phyloP scores from a whole-genome alignment of 2,797 vertebrate species.

The Hoplostethus mediterraneus region DNA sequence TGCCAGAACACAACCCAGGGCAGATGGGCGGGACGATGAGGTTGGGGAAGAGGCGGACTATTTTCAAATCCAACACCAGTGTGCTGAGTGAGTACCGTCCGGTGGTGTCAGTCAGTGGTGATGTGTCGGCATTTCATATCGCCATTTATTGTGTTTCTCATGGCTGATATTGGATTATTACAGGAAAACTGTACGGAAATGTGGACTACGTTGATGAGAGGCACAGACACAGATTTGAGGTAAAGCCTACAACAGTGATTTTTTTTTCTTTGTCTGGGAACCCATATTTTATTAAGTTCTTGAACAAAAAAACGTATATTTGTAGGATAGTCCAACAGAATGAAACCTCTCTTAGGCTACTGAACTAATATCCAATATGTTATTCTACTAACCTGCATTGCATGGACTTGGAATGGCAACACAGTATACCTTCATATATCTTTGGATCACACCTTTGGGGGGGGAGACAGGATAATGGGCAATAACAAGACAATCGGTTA shows the following conservation, averaged over 20 bases:
- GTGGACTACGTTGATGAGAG: constrained; percentile 92
- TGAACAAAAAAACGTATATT: not conserved
- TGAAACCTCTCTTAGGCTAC: not conserved
- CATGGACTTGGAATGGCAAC: not conserved
- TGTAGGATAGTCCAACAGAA: not conserved
- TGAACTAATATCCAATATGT: not conserved
- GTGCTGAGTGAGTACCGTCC: constrained; percentile 86
- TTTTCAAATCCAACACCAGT: constrained; percentile 90
- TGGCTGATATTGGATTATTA: constrained; percentile 34
- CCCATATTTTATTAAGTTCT: not conserved
- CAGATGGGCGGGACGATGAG: constrained; percentile 98
- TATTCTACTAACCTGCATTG: not conserved
- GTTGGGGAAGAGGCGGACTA: constrained; percentile 92
- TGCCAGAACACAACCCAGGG: constrained; percentile 97
- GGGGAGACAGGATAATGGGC: too few species aligned
- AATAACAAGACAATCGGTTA: too few species aligned
- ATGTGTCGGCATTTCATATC: not conserved
- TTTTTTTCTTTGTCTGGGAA: not conserved
- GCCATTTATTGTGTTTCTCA: not conserved
- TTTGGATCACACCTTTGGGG: not conserved
- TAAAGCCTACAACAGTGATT: constrained; percentile 52
- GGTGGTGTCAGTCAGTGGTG: not conserved
- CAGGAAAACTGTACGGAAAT: constrained; percentile 92
- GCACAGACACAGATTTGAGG: constrained; percentile 96
- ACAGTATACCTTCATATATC: not conserved